Percentiles rank a stretch among this genome's conserved stretches.
Conservation (phyloP, 1,140 invertebrate species). For the Pentalonia nigronervosa region DNA sequence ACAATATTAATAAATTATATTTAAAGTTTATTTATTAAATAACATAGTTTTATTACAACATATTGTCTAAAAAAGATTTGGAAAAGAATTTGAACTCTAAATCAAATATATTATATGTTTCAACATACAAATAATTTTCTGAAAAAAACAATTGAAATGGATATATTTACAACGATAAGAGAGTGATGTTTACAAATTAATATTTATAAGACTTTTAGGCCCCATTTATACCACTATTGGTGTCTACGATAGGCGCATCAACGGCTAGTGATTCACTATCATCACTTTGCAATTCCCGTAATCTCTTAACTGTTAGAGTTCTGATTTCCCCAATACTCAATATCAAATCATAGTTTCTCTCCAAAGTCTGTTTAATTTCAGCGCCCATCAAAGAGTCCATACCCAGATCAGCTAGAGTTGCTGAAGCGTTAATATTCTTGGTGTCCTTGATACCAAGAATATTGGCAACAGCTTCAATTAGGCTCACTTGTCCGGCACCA, state of each 20-base stretch:
- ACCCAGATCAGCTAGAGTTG: constrained; percentile 88
- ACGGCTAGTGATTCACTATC: constrained; percentile 8
- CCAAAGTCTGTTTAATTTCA: constrained; percentile 95
- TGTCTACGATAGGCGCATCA: neutral
- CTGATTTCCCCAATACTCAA: constrained; percentile 91
- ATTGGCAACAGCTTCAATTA: constrained; percentile 80
- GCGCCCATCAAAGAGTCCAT: constrained; percentile 98
- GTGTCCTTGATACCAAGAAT: constrained; percentile 86
- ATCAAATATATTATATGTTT: neutral
- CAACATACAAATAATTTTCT: neutral
- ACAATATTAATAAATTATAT: constrained; percentile 8
- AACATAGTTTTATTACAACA: neutral
- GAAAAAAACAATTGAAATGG: neutral
- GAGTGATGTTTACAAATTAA: neutral
- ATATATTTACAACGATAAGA: neutral
- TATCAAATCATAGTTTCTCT: constrained; percentile 88
- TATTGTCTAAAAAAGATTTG: neutral
- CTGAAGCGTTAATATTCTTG: constrained; percentile 75
- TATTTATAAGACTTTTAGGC: neutral
- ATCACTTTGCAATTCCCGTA: constrained; percentile 72
- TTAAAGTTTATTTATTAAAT: neutral
- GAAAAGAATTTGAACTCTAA: neutral
- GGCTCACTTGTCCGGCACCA: constrained; percentile 66
- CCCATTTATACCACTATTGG: neutral
- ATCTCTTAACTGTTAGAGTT: constrained; percentile 75